Conservation (phyloP, 2,797 vertebrate species). For the Knipowitschia caucasica region DNA sequence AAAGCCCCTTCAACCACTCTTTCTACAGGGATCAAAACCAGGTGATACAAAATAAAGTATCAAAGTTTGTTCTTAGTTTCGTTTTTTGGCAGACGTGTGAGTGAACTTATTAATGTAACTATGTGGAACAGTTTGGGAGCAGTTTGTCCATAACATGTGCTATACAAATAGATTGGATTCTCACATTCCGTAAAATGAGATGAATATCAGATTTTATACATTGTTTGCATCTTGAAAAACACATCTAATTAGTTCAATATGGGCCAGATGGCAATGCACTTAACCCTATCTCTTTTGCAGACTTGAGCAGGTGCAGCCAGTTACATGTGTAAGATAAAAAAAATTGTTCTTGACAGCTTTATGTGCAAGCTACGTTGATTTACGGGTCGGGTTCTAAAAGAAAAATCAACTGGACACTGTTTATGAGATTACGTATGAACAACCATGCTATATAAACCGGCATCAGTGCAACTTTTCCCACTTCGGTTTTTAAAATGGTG, state of each 20-base stretch:
- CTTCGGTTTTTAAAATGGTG: slow-evolving; percentile 13
- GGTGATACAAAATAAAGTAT: too few relatives aligned
- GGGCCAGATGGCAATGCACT: slow-evolving; percentile 11
- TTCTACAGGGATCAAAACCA: too few relatives aligned
- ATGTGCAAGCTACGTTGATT: slow-evolving; percentile 21
- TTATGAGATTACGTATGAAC: not conserved
- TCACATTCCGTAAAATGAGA: too few relatives aligned
- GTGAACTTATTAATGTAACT: too few relatives aligned
- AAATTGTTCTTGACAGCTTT: slow-evolving; percentile 27
- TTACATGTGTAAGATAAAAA: slow-evolving; percentile 8
- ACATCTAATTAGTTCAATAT: not conserved
- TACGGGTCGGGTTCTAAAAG: slow-evolving; percentile 9
- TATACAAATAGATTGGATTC: too few relatives aligned
- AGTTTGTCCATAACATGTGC: not conserved
- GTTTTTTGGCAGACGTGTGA: too few relatives aligned
- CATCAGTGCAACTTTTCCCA: too few relatives aligned
- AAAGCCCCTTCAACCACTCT: too few relatives aligned
- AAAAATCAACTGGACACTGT: slow-evolving; percentile 13
- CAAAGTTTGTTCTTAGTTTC: too few relatives aligned
- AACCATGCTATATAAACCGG: too few relatives aligned
- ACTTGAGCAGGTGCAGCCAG: slow-evolving; percentile 30
- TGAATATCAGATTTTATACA: too few relatives aligned
- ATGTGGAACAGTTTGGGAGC: too few relatives aligned
- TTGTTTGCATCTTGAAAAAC: not conserved
- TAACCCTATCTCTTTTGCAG: slow-evolving; percentile 2